Evolutionary conservation across 2,113 vertebrate genomes (phyloP).

Genomic region (Xiphophorus maculatus): DNA sequence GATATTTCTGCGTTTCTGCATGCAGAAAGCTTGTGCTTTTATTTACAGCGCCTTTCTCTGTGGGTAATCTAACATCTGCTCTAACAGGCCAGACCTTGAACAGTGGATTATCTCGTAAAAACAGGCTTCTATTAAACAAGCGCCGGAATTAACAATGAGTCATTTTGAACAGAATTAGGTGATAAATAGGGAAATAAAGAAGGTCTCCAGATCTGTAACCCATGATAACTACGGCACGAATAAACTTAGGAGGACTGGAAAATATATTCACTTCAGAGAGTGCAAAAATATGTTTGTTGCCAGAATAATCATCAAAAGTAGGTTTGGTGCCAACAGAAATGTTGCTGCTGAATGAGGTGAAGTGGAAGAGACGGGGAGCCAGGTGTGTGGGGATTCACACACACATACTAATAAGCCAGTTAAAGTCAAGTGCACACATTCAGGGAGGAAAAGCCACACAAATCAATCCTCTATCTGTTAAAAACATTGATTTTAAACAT

Average conservation of each 20-base stretch:
- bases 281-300: constrained; percentile 44
- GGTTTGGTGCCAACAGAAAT: constrained; percentile 33
- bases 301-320: constrained; percentile 54
- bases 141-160: constrained; percentile 54
- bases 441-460: constrained; percentile 14
- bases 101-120: constrained; percentile 67
- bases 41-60: constrained; percentile 57
- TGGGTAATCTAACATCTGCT: constrained; percentile 71
- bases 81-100: constrained; percentile 56
- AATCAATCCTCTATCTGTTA: constrained; percentile 17
- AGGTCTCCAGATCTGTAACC: constrained; percentile 58
- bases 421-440: constrained; percentile 51
- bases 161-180: constrained; percentile 53
- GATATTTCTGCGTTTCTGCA: constrained; percentile 39
- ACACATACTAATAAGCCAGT: constrained; percentile 52
- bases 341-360: constrained; percentile 39
- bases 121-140: constrained; percentile 60
- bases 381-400: constrained; percentile 31
- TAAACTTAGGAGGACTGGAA: constrained; percentile 30
- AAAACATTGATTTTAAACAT: constrained; percentile 15
- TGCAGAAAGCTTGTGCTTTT: constrained; percentile 42
- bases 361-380: constrained; percentile 36
- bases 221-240: constrained; percentile 32
- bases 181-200: constrained; percentile 68
- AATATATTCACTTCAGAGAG: constrained; percentile 60